Evolutionary conservation across 2,888 invertebrate species (phyloP).

Genomic region (Mimas tiliae): DNA sequence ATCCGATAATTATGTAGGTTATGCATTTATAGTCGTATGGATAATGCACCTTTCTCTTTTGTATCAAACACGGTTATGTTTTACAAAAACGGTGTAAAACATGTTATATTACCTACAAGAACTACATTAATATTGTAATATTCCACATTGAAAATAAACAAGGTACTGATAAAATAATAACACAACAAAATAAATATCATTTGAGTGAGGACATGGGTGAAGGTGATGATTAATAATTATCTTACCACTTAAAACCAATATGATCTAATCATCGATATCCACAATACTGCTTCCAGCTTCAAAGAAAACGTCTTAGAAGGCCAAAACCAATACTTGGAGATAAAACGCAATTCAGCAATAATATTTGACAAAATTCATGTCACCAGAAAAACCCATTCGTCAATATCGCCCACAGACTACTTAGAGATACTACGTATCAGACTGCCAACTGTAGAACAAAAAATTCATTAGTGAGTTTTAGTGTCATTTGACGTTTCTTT

Average conservation of each 20-base stretch:
- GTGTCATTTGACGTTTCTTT: no score
- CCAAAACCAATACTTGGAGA: conserved; percentile 30
- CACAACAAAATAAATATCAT: conserved; percentile 51
- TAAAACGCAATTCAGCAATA: conserved; percentile 43
- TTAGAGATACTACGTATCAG: no score
- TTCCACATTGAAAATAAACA: conserved; percentile 15
- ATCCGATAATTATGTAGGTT: conserved; percentile 51
- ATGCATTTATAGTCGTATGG: conserved; percentile 44
- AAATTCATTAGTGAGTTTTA: no score
- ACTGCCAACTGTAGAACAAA: no score
- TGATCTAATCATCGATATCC: conserved; percentile 53
- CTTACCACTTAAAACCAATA: conserved; percentile 55
- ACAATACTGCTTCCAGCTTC: conserved; percentile 35
- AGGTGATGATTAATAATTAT: conserved; percentile 55
- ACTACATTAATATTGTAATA: background rate
- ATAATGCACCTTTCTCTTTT: conserved; percentile 67
- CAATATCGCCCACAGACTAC: conserved; percentile 23
- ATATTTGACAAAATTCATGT: conserved; percentile 36
- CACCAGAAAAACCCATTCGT: conserved; percentile 21
- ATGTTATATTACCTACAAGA: background rate
- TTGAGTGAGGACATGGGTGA: conserved; percentile 58
- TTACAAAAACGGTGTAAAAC: background rate
- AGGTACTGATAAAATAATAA: conserved; percentile 33
- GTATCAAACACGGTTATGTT: conserved; percentile 26
- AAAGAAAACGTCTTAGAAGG: conserved; percentile 32